These are phyloP conservation scores for Emydocephalus ijimae DNA, from an alignment of 2,113 vertebrate genomes.

Conservation along the genomic window DNA sequence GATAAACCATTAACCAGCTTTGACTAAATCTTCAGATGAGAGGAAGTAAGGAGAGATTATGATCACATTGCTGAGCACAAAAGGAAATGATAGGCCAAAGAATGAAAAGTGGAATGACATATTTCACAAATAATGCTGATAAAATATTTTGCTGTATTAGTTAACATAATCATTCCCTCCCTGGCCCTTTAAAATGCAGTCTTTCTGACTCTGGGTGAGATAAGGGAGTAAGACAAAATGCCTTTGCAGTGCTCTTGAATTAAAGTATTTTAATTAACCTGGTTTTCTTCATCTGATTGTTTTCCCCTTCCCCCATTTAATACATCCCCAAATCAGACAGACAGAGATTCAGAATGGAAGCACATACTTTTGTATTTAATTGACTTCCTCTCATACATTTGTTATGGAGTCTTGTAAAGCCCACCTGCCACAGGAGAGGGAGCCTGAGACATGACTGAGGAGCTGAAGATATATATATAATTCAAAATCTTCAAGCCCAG, in stretches of 20 bases:
- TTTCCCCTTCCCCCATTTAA: conserved; percentile 35
- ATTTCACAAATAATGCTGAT: conserved; percentile 57
- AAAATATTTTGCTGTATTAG: conserved; percentile 66
- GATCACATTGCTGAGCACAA: conserved; percentile 57
- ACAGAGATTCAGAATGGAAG: conserved; percentile 50
- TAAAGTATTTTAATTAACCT: conserved; percentile 45
- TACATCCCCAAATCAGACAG: conserved; percentile 45
- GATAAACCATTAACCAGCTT: conserved; percentile 54
- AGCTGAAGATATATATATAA: conserved; percentile 39
- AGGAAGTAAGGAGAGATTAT: conserved; percentile 53
- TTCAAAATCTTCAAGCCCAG: conserved; percentile 47
- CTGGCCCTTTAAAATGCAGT: conserved; percentile 44
- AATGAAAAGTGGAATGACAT: conserved; percentile 53
- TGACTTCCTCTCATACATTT: conserved; percentile 49
- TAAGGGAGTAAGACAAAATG: conserved; percentile 61
- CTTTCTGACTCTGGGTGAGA: conserved; percentile 56
- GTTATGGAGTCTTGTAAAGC: conserved; percentile 33
- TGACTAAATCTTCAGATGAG: conserved; percentile 29
- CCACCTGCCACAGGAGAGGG: conserved; percentile 34
- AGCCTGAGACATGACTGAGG: conserved; percentile 44
- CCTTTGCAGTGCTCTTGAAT: conserved; percentile 44
- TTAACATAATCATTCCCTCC: conserved; percentile 55
- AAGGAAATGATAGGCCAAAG: conserved; percentile 57
- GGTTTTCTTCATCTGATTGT: conserved; percentile 27
- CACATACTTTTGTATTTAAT: conserved; percentile 41